A percentile compares a stretch with the other conserved stretches of the same genome.
Conservation (phyloP, 2,888 invertebrate genomes). For the Diabrotica balteata region DNA sequence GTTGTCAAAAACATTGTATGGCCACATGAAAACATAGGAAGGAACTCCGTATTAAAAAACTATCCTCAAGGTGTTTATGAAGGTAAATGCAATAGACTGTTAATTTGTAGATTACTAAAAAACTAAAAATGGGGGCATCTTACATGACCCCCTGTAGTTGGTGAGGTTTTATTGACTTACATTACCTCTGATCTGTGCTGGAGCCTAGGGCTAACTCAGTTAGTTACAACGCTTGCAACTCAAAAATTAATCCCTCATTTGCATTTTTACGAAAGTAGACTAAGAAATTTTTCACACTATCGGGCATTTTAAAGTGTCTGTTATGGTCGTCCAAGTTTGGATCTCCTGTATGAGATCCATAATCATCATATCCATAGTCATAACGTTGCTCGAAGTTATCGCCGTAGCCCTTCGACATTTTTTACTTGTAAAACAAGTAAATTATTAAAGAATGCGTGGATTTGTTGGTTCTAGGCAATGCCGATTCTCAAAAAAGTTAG, state of each 20-base stretch:
- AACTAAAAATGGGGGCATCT: too few relatives aligned
- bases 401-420: slow-evolving; percentile 43
- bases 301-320: slow-evolving; percentile 75
- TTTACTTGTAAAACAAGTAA: background rate
- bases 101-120: too few relatives aligned
- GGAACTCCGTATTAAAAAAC: too few relatives aligned
- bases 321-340: slow-evolving; percentile 81
- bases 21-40: too few relatives aligned
- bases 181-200: too few relatives aligned
- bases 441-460: slow-evolving; percentile 4
- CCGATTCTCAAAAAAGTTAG: background rate
- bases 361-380: slow-evolving; percentile 61
- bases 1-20: too few relatives aligned
- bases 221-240: slow-evolving; percentile 94
- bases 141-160: too few relatives aligned
- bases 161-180: too few relatives aligned
- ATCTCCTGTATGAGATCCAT: slow-evolving; percentile 75
- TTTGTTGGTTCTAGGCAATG: background rate
- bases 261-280: slow-evolving; percentile 88
- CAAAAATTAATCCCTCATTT: slow-evolving; percentile 87
- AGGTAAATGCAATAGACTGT: too few relatives aligned
- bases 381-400: slow-evolving; percentile 50
- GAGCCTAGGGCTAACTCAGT: too few relatives aligned
- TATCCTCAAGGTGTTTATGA: too few relatives aligned
- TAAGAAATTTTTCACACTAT: slow-evolving; percentile 86